These are phyloP conservation scores for Nycticryphes semicollaris DNA, from an alignment of 2,113 vertebrate species.

Conservation along the genomic window DNA sequence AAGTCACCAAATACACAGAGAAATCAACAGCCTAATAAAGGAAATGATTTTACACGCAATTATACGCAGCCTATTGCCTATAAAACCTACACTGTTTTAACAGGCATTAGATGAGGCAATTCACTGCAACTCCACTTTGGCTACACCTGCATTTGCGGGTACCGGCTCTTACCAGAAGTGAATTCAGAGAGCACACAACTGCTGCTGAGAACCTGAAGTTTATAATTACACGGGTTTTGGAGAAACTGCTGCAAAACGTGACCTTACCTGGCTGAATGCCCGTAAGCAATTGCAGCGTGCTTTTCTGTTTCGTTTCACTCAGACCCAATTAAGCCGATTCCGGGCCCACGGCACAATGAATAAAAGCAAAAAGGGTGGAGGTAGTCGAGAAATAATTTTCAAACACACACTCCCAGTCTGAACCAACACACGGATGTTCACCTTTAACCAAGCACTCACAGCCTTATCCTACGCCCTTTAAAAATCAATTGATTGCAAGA, in stretches of 20 bases:
- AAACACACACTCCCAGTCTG: neutral
- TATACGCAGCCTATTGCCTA: neutral
- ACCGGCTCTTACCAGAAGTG: neutral
- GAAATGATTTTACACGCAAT: neutral
- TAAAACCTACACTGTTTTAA: neutral
- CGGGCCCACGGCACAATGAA: neutral
- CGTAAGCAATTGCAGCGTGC: neutral
- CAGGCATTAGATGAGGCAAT: neutral
- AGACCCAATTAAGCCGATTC: neutral
- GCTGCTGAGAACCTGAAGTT: neutral
- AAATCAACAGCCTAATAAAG: neutral
- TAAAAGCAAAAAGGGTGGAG: neutral
- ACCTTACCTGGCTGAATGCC: neutral
- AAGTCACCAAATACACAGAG: neutral
- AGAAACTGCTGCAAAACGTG: neutral
- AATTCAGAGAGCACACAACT: neutral
- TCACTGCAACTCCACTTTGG: neutral
- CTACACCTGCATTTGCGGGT: neutral
- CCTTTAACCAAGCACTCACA: neutral
- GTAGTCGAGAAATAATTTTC: neutral
- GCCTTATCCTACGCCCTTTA: neutral
- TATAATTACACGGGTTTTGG: rapidly evolving
- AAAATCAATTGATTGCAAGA: neutral
- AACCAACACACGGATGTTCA: neutral
- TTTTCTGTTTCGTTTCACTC: neutral